phyloP scores from a whole-genome alignment of 2,113 vertebrate species.

The Monopterus albus region DNA sequence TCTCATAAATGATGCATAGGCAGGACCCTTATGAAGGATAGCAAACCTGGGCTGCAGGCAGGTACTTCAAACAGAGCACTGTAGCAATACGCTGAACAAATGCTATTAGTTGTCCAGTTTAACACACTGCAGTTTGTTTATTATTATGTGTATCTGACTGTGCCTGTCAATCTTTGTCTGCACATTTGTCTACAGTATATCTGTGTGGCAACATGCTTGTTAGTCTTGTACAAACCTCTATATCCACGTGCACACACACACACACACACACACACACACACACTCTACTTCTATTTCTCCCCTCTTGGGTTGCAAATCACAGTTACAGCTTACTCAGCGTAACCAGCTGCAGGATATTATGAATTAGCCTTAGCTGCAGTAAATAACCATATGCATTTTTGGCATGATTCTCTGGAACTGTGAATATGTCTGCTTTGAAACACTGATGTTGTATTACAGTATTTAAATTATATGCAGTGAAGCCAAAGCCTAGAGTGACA shows the following conservation, averaged over 20 bases:
- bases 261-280: neutral
- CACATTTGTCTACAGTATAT: too few species aligned
- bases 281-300: too few species aligned
- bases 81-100: conserved; percentile 25
- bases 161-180: neutral
- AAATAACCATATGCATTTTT: conserved; percentile 4
- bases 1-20: conserved; percentile 41
- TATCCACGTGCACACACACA: neutral
- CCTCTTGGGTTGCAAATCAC: too few species aligned
- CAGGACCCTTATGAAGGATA: conserved; percentile 15
- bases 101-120: neutral
- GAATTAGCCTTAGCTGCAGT: neutral
- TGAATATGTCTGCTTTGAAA: conserved; percentile 2
- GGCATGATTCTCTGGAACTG: neutral
- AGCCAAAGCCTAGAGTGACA: conserved; percentile 3
- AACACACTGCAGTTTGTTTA: neutral
- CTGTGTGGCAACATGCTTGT: neutral
- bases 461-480: neutral
- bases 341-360: neutral
- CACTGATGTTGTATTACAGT: neutral
- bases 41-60: conserved; percentile 2
- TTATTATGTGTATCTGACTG: neutral
- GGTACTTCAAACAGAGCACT: conserved; percentile 33
- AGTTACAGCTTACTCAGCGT: neutral
- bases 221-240: neutral